These are phyloP conservation scores for Pseudolycoriella hygida DNA, from an alignment of 2,888 invertebrate species.

Conservation along the genomic window DNA sequence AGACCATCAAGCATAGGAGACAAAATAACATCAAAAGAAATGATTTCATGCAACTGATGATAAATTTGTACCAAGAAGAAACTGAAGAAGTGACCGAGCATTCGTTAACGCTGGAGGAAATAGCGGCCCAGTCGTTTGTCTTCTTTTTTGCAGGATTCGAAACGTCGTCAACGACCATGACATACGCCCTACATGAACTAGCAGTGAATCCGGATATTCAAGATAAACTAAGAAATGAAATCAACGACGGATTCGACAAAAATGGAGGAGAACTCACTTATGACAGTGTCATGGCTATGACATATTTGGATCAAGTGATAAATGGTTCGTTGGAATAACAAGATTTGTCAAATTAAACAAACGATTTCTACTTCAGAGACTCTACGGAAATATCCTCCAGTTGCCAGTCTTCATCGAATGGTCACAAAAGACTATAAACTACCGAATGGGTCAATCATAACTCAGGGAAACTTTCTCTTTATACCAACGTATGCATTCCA, in stretches of 20 bases:
- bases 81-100: constrained; percentile 15
- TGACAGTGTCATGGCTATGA: constrained; percentile 36
- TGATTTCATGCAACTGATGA: constrained; percentile 36
- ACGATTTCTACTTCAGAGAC: constrained; percentile 16
- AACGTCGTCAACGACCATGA: constrained; percentile 37
- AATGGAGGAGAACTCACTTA: constrained; percentile 32
- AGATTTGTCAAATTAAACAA: neutral
- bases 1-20: constrained; percentile 28
- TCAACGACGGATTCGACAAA: constrained; percentile 26
- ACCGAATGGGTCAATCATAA: constrained; percentile 27
- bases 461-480: constrained; percentile 29
- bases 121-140: constrained; percentile 7
- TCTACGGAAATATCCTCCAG: constrained; percentile 24
- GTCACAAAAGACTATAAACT: constrained; percentile 10
- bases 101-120: constrained; percentile 5
- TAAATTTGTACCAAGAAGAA: constrained; percentile 30
- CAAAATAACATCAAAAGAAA: constrained; percentile 27
- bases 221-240: constrained; percentile 30
- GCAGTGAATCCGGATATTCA: constrained; percentile 35
- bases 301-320: constrained; percentile 36
- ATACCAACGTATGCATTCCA: constrained; percentile 34
- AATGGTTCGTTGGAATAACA: constrained; percentile 21
- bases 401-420: constrained; percentile 10
- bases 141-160: constrained; percentile 35
- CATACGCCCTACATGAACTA: constrained; percentile 34